phyloP scores from a whole-genome alignment of 2,888 invertebrate genomes.

The Lycocerus yunnanus region DNA sequence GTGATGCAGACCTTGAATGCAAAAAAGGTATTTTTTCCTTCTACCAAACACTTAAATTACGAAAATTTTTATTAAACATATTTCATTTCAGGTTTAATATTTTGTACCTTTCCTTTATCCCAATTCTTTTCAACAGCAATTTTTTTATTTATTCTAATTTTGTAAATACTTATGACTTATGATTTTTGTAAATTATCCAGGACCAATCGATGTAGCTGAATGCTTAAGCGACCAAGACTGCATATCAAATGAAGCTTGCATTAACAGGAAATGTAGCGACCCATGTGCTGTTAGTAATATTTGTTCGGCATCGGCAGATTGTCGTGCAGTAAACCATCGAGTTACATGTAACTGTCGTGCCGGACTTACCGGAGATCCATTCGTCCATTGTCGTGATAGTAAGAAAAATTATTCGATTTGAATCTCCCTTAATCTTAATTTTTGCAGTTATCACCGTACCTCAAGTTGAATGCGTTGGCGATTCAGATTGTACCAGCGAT shows the following conservation, averaged over 20 bases:
- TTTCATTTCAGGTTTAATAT: constrained; percentile 22
- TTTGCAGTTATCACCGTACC: constrained; percentile 52
- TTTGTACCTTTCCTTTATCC: constrained; percentile 7
- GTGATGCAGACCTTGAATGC: constrained; percentile 86
- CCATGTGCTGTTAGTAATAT: constrained; percentile 72
- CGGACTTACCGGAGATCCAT: constrained; percentile 80
- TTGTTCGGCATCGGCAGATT: constrained; percentile 80
- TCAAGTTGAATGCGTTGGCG: constrained; percentile 71
- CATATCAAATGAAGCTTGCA: constrained; percentile 70
- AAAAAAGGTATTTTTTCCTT: constrained; percentile 45
- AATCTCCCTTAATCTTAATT: background rate
- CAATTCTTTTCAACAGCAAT: constrained; percentile 25
- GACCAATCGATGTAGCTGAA: constrained; percentile 59
- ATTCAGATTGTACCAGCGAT: constrained; percentile 75
- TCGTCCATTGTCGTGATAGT: constrained; percentile 71
- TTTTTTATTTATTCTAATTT: constrained; percentile 26
- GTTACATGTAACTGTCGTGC: constrained; percentile 77
- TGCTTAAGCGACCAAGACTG: constrained; percentile 78
- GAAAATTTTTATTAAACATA: constrained; percentile 5
- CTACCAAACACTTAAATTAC: constrained; percentile 9
- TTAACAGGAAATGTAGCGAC: constrained; percentile 74
- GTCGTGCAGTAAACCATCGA: constrained; percentile 74
- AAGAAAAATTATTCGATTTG: constrained; percentile 25
- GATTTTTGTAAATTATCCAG: constrained; percentile 40
- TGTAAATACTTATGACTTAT: constrained; percentile 6